A percentile compares a stretch with the other conserved stretches of the same genome.
These are phyloP conservation scores for Galbula dea DNA, from an alignment of 2,113 vertebrate species.

Conservation along the genomic window DNA sequence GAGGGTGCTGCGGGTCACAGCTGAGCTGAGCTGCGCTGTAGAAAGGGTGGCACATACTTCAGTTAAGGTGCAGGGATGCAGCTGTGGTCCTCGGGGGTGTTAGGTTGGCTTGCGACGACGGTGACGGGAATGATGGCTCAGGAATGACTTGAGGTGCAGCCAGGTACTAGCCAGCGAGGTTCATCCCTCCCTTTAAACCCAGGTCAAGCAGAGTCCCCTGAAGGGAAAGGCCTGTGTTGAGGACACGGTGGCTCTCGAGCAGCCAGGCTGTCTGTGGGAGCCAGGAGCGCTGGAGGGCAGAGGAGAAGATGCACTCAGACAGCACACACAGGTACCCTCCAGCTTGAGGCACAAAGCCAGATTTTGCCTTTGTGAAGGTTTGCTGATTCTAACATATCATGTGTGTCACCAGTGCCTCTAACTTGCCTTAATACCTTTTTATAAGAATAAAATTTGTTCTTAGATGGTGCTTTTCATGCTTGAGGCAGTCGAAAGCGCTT, in stretches of 20 bases:
- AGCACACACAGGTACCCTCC: not conserved
- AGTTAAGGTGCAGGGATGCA: not conserved
- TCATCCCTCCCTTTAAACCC: not conserved
- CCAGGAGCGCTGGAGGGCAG: not conserved
- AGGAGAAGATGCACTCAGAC: not conserved
- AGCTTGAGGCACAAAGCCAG: not conserved
- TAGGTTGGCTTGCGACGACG: not conserved
- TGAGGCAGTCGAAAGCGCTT: not conserved
- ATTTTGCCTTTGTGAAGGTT: not conserved
- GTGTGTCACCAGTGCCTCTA: not conserved
- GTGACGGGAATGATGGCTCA: not conserved
- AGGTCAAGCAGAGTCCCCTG: not conserved
- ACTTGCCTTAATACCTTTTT: constrained; percentile 32
- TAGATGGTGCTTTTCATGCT: not conserved
- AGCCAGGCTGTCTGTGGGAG: not conserved
- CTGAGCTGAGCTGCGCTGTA: not conserved
- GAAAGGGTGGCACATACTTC: not conserved
- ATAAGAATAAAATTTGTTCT: constrained; percentile 10
- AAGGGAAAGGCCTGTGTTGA: not conserved
- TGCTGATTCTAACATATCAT: not conserved
- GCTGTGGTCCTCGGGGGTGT: not conserved
- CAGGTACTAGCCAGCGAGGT: not conserved
- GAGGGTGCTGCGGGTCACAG: not conserved
- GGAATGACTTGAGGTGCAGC: not conserved
- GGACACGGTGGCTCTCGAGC: not conserved